Conservation (phyloP, 2,888 invertebrate species). For the Mythimna ferrago region DNA sequence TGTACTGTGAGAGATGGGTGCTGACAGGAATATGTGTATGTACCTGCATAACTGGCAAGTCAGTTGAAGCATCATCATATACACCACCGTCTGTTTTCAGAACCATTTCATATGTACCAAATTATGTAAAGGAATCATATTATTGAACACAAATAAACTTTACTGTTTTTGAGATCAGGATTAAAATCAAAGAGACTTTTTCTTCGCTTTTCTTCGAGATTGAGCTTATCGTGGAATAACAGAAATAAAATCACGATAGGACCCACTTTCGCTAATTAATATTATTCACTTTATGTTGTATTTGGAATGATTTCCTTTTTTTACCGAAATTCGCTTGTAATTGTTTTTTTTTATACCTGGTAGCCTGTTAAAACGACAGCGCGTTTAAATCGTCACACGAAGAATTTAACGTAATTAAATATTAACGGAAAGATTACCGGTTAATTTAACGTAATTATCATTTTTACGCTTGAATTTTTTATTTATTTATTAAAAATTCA, state of each 20-base stretch:
- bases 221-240: neutral
- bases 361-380: too few species aligned
- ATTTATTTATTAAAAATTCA: too few species aligned
- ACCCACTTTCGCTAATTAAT: neutral
- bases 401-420: too few species aligned
- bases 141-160: neutral
- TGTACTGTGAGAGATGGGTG: constrained; percentile 17
- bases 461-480: too few species aligned
- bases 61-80: constrained; percentile 5
- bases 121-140: neutral
- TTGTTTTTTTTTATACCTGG: too few species aligned
- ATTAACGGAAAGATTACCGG: too few species aligned
- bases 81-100: too few species aligned
- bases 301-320: too few species aligned
- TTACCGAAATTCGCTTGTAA: too few species aligned
- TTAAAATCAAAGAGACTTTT: neutral
- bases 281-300: too few species aligned
- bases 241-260: neutral
- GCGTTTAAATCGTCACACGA: too few species aligned
- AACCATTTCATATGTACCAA: neutral
- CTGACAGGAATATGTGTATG: constrained; percentile 19
- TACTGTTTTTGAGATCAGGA: neutral
- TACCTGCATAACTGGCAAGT: constrained; percentile 18
- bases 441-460: too few species aligned
- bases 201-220: neutral